Percentiles rank a stretch among this genome's conserved stretches.
Evolutionary conservation across 2,797 vertebrate genomes (phyloP).

Genomic region (Neostethus bicornis): DNA sequence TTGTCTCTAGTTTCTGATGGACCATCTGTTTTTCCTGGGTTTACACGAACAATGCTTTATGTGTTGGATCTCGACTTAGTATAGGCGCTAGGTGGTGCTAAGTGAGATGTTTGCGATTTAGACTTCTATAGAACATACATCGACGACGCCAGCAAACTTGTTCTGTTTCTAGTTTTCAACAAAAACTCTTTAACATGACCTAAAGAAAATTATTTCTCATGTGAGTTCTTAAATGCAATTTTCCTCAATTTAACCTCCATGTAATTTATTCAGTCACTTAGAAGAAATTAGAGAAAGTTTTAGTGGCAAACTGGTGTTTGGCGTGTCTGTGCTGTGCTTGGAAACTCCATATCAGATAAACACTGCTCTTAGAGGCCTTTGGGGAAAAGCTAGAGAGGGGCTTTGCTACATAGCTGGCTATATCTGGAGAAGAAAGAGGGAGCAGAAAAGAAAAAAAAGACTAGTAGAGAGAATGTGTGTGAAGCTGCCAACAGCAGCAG

Average conservation of each 20-base stretch:
- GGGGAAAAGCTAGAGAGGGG: conserved; percentile 28
- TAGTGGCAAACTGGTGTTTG: neutral
- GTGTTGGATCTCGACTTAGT: too few species aligned
- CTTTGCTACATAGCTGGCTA: conserved; percentile 61
- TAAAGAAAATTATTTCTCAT: neutral
- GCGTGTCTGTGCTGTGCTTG: conserved; percentile 2
- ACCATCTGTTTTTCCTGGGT: too few species aligned
- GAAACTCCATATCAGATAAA: conserved; percentile 28
- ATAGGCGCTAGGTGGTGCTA: too few species aligned
- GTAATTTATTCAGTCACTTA: neutral
- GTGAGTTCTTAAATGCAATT: conserved; percentile 1
- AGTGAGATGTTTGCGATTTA: neutral
- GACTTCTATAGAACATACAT: neutral
- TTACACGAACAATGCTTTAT: too few species aligned
- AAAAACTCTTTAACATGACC: neutral
- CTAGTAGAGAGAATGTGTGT: conserved; percentile 43
- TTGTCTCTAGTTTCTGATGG: too few species aligned
- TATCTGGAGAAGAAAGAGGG: conserved; percentile 57
- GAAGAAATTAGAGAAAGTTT: conserved; percentile 10
- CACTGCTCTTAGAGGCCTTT: conserved; percentile 33
- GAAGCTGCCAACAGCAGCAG: conserved; percentile 60
- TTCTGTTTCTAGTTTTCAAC: neutral
- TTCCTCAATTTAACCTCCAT: conserved; percentile 12
- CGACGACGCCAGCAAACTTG: neutral
- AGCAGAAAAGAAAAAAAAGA: conserved; percentile 3